Evolutionary conservation across 2,888 invertebrate species (phyloP), one percentile per base, ranked within the genome.

Genomic region (Campoplex nolae): DNA sequence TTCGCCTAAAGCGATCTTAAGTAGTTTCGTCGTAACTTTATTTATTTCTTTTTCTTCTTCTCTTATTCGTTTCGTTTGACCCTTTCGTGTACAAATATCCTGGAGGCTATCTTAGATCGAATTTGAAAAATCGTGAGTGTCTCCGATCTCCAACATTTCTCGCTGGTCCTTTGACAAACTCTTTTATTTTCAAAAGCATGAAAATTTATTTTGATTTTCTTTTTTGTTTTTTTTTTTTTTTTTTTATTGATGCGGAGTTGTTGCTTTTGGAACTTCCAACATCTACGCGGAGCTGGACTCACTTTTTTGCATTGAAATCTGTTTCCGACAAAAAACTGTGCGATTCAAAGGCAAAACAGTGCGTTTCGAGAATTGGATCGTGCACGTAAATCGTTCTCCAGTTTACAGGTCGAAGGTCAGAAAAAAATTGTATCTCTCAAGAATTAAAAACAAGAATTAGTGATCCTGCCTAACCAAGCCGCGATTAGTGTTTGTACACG

Each of bases 1-100:
- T 84, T 77, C 80, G 83, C 83, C 83, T 77, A 83, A 70, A 13
- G 85, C 83, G 76, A 56, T 74, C 65, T 83, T 80, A 78, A 75
- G 74, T 78, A 81, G 62, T 78, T 62, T 75, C 38, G 51, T 45
- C 51, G 74, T 58, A 7, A 56, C 45, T 11, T 23, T 16, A 7
- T 32, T 32, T 6, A 38, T 38, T 32, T 58, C 23, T 23, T 23
- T 23, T 23, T 23, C 23, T 65, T 32, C 18, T 32, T 62, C 7
- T 18, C 45, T 42, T 76, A 11, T 45, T 45, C 62, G 62, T 45
- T 58, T 71, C 8, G 32, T 48, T 51, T 23, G 54, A 68, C 35
- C 45, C 28, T 65, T 28, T 38, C 56, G 45, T 65, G 65, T 65
- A 65, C 62, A 62, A 4, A 62, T 62, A 6, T 62, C 32, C 6